Evolutionary conservation across 2,888 invertebrate genomes (phyloP), one percentile per base, ranked within the genome.

Genomic region (Drosophila limbata): DNA sequence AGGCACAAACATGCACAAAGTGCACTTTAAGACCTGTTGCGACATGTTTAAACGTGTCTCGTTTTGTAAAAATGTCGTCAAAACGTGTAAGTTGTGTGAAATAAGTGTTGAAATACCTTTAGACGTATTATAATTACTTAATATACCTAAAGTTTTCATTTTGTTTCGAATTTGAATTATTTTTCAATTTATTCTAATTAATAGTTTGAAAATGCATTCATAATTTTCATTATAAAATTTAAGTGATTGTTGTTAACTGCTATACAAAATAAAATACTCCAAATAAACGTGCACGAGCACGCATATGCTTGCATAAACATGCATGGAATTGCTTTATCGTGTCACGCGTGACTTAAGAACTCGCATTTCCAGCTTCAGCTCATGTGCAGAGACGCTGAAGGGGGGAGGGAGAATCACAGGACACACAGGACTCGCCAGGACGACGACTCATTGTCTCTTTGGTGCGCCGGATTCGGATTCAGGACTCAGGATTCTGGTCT

Each of bases 401-500:
- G 28, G 28, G 28, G 28, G 8, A 8, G 8, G 53, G 8, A 28
- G 28, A n/a, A 6, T 5, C 5, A 5, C 33, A 21, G 42, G 42
- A 21, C 51, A 4, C 21, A 15, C 15, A 28, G 37, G 62, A 50
- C 55, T 55, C 6, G 21, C 40, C 37, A 51, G 47, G 71, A 70
- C 56, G 71, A 79, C 77, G 84, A 69, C 75, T 83, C 84, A 86
- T 88, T 86, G 84, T 83, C 88, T 88, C 83, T 25, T 25, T 79
- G 56, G 61, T 55, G 35, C 62, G 67, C 50, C 51, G 53, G 61
- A 48, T 25, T 25, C 21, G 21, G 21, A 4, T 25, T 25, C 21
- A 4, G 25, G 1, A 25, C 6, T 6, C 6, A 25, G 53, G 61
- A 48, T 52, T 28, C 42, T 66, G 71, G 84, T 87, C 85, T 82